Evolutionary conservation across 2,888 invertebrate species (phyloP).

Genomic region (Melieria crassipennis): DNA sequence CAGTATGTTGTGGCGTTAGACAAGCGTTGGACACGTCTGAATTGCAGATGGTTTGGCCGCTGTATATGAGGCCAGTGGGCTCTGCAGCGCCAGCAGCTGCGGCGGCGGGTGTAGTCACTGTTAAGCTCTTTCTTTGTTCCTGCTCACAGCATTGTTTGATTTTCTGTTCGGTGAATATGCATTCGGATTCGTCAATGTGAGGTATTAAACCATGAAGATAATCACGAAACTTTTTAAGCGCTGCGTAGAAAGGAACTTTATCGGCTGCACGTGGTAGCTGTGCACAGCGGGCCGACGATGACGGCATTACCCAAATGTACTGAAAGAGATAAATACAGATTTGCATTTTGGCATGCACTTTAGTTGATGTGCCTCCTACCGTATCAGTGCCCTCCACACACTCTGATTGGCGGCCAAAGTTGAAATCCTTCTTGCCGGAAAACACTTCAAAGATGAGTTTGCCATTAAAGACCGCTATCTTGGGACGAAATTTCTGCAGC

Average conservation of each 20-base stretch:
- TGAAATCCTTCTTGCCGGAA: slow-evolving; percentile 96
- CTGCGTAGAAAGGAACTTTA: slow-evolving; percentile 97
- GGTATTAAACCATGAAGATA: slow-evolving; percentile 88
- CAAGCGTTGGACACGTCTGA: neutral
- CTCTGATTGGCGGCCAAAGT: slow-evolving; percentile 95
- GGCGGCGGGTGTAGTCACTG: slow-evolving; percentile 12
- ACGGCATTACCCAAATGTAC: slow-evolving; percentile 99
- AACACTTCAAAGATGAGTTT: slow-evolving; percentile 98
- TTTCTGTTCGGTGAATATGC: slow-evolving; percentile 82
- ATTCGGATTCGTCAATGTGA: slow-evolving; percentile 86
- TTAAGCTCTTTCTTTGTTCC: slow-evolving; percentile 54
- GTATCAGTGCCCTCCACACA: slow-evolving; percentile 93
- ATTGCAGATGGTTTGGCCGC: neutral
- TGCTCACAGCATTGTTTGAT: slow-evolving; percentile 73
- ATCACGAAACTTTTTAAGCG: slow-evolving; percentile 94
- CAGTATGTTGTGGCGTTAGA: neutral
- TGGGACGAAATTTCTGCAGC: slow-evolving; percentile 90
- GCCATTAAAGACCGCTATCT: slow-evolving; percentile 98
- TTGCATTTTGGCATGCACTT: neutral
- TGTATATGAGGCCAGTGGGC: neutral
- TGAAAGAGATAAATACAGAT: slow-evolving; percentile 65
- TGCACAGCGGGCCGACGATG: slow-evolving; percentile 95
- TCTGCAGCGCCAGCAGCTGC: neutral
- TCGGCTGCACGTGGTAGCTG: slow-evolving; percentile 97
- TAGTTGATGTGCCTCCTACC: slow-evolving; percentile 70